Base-by-base conservation (phyloP, 2,888 invertebrate genomes). In the Pristionchus fissidentatus region DNA sequence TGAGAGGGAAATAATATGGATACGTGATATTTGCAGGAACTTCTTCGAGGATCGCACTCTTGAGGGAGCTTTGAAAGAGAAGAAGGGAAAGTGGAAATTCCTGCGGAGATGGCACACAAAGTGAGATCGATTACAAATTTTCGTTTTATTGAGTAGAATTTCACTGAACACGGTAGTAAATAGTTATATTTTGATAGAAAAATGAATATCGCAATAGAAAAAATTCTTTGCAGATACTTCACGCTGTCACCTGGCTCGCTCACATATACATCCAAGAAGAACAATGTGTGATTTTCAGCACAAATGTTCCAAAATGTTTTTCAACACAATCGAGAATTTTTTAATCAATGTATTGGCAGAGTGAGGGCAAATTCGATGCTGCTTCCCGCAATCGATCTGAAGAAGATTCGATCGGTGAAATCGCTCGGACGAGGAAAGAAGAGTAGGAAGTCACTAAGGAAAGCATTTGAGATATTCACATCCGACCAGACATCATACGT, bases 401-500 rank as follows among this genome's bases (percentile, higher is more conserved):
- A 96, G 93, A 96, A 97, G 93, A 97, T 97, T 87, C 95, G 97
- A 22, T 96, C 96, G 55, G 97, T 97, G n/a, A 96, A 97, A 92
- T 97, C 97, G 19, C 96, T 97, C 0, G 94, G 96, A 79, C 96
- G 92, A 46, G 92, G 96, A 83, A 96, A 96, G 15, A 93, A 93
- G 73, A 94, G 97, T 83, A 85, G 92, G 38, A 91, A 91, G 81
- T 96, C 96, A 93, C 96, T 97, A 90, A 97, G 97, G 35, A 97
- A 96, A 93, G 97, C 97, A 0, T 97, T 97, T 94, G 97, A 97
- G 94, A 97, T 97, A 90, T 97, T 97, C 94, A 97, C 97, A 0
- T 93, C 93, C 35, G 93, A 93, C 84, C 96, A 97, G 93, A 96
- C 96, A 93, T 96, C 96, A 15, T 95, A 97, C 88, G 96, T 97